Conservation (phyloP, 2,888 invertebrate genomes). For the Oxystoma pomonae region DNA sequence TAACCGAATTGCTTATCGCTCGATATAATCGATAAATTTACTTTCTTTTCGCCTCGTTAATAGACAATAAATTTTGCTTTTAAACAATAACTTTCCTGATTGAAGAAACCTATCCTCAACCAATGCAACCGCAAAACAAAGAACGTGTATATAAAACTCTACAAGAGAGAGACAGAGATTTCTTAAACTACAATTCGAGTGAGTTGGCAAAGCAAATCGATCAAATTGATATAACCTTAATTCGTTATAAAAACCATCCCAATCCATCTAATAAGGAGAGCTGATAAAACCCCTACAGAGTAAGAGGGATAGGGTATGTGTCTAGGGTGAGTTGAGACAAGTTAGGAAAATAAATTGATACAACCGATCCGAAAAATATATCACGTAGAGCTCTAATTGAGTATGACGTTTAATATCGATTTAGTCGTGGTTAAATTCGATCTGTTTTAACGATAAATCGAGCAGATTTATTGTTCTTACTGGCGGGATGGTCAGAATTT, state of each 20-base stretch:
- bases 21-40: background rate
- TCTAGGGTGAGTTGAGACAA: background rate
- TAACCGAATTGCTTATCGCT: background rate
- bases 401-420: constrained; percentile 32
- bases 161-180: too few species aligned
- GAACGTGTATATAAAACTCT: too few species aligned
- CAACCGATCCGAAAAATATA: background rate
- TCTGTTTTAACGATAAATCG: background rate
- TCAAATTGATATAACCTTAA: too few species aligned
- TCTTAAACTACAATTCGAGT: too few species aligned
- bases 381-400: constrained; percentile 24
- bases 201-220: too few species aligned
- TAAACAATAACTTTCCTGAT: background rate
- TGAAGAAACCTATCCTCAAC: too few species aligned
- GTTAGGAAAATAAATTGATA: background rate
- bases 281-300: too few species aligned
- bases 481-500: too few species aligned
- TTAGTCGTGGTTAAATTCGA: constrained; percentile 20
- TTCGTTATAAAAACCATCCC: too few species aligned
- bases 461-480: background rate
- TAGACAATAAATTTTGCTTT: constrained; percentile 4
- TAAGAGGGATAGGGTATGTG: too few species aligned
- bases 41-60: constrained; percentile 2
- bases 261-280: too few species aligned
- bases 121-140: too few species aligned